Conservation (phyloP, 2,797 vertebrate genomes). For the Numenius phaeopus region DNA sequence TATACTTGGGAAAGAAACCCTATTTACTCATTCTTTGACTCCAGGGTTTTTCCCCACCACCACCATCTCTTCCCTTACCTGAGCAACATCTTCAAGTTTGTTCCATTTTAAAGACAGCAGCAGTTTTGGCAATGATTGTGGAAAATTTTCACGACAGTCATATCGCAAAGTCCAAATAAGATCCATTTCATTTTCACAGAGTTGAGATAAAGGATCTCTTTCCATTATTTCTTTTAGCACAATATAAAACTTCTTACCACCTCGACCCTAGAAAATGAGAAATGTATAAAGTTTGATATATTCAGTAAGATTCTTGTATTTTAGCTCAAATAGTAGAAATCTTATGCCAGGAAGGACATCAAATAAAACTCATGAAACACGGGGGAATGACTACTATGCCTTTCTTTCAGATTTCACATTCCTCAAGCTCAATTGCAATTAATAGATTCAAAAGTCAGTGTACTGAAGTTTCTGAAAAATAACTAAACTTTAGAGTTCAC, state of each 20-base stretch:
- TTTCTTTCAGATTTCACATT: neutral
- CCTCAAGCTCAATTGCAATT: neutral
- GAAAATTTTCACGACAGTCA: constrained; percentile 94
- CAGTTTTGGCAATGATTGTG: constrained; percentile 95
- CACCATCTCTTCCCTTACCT: constrained; percentile 79
- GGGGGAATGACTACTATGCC: neutral
- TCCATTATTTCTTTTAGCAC: constrained; percentile 99
- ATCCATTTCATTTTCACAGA: constrained; percentile 99
- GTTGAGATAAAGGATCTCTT: constrained; percentile 94
- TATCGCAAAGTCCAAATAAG: constrained; percentile 96
- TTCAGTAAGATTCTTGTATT: neutral
- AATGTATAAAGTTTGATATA: neutral
- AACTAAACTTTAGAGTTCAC: neutral
- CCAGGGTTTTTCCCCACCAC: neutral
- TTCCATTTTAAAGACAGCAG: constrained; percentile 98
- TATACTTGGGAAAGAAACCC: neutral
- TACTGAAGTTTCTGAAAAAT: neutral
- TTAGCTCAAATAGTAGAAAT: neutral
- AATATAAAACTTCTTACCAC: constrained; percentile 95
- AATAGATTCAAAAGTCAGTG: neutral
- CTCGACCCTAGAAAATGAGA: constrained; percentile 86
- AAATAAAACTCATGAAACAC: neutral
- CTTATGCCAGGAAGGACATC: neutral
- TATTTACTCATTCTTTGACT: neutral
- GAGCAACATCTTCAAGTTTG: constrained; percentile 98